Evolutionary conservation across 2,113 vertebrate genomes (phyloP).

Genomic region (Origma solitaria): DNA sequence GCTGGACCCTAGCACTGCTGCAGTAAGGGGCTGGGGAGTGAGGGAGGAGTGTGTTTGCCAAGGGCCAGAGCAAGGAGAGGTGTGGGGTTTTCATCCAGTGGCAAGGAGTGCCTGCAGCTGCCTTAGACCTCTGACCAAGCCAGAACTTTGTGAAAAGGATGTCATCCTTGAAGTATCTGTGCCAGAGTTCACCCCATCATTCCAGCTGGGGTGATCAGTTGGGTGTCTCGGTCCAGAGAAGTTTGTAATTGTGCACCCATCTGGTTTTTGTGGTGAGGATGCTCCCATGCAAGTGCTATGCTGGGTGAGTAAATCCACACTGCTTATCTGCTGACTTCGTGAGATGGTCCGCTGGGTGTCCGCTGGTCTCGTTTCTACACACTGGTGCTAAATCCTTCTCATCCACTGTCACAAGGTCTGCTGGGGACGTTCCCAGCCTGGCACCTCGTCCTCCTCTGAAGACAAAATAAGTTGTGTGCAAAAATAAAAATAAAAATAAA

Average conservation of each 20-base stretch:
- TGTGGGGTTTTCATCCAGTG: not conserved
- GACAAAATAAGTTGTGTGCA: not conserved
- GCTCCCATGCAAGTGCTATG: fast-evolving
- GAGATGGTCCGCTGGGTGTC: not conserved
- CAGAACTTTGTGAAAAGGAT: not conserved
- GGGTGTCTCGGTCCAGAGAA: not conserved
- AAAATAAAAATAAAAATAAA: not conserved
- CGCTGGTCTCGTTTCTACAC: not conserved
- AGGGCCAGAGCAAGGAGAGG: not conserved
- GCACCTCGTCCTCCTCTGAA: not conserved
- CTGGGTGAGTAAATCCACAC: not conserved
- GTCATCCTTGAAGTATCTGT: not conserved
- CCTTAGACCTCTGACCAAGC: not conserved
- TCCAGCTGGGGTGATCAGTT: not conserved
- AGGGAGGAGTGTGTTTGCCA: not conserved
- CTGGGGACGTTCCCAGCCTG: not conserved
- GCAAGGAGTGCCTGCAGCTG: not conserved
- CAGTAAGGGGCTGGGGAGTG: not conserved
- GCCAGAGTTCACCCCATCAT: not conserved
- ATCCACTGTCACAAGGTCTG: fast-evolving
- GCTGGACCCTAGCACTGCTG: not conserved
- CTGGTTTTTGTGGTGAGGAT: not conserved
- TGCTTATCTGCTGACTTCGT: not conserved
- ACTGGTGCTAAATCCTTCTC: not conserved
- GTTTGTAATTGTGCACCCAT: not conserved